Evolutionary conservation across 2,113 vertebrate genomes (phyloP).

Genomic region (Mugil cephalus): DNA sequence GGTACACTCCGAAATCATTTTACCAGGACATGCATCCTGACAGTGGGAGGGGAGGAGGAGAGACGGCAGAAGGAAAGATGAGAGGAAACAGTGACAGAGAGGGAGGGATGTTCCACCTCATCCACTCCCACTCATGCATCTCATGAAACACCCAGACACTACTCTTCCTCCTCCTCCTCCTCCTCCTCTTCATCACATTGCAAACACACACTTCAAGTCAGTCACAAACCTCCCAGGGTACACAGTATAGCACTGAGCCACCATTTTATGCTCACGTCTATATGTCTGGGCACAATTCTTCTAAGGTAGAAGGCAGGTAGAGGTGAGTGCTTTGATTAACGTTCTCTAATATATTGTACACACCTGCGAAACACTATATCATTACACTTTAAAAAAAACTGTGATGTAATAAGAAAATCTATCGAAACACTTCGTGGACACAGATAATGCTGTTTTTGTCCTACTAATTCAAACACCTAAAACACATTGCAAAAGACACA

Average conservation of each 20-base stretch:
- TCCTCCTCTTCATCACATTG: slow-evolving; percentile 20
- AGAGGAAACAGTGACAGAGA: slow-evolving; percentile 23
- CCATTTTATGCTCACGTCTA: slow-evolving; percentile 13
- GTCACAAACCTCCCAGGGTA: not conserved
- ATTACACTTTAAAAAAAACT: too few species aligned
- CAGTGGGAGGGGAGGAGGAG: slow-evolving; percentile 18
- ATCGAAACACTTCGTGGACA: too few species aligned
- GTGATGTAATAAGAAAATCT: too few species aligned
- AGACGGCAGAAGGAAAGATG: slow-evolving; percentile 20
- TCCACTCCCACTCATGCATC: slow-evolving; percentile 64
- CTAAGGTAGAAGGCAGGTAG: not conserved
- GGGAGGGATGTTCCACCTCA: slow-evolving; percentile 61
- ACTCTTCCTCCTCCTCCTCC: slow-evolving; percentile 20
- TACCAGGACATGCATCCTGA: slow-evolving; percentile 38
- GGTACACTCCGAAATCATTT: slow-evolving; percentile 20
- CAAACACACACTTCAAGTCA: slow-evolving; percentile 24
- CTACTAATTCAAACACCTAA: too few species aligned
- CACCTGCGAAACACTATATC: too few species aligned
- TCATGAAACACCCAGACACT: slow-evolving; percentile 24
- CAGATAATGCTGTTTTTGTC: too few species aligned
- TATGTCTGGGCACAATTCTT: not conserved
- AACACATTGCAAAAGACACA: too few species aligned
- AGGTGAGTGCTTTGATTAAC: not conserved
- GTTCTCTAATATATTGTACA: too few species aligned
- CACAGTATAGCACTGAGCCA: not conserved